Evolutionary conservation across 1,140 invertebrate species (phyloP).

Genomic region (Thaumatotibia leucotreta): DNA sequence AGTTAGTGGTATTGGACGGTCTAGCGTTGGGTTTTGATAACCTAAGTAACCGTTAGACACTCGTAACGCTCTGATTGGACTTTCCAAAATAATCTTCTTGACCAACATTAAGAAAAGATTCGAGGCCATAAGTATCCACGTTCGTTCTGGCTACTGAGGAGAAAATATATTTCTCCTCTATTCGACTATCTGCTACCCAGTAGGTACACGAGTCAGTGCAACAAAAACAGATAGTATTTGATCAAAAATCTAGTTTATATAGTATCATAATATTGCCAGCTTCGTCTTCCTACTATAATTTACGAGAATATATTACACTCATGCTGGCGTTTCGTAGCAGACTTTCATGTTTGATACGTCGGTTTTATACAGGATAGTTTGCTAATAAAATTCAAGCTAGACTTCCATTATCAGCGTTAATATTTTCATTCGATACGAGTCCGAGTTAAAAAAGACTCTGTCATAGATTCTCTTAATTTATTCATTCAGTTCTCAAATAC

Average conservation of each 20-base stretch:
- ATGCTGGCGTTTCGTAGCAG: no score
- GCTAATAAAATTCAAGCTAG: not conserved
- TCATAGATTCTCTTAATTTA: not conserved
- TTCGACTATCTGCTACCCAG: no score
- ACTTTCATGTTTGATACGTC: not conserved
- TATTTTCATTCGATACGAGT: not conserved
- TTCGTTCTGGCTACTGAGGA: not conserved
- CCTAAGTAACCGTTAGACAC: no score
- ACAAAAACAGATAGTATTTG: no score
- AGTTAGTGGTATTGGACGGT: no score
- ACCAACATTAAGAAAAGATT: not conserved
- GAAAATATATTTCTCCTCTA: no score
- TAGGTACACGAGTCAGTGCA: no score
- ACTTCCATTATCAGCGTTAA: not conserved
- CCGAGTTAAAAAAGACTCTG: not conserved
- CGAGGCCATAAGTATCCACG: not conserved
- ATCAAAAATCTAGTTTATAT: no score
- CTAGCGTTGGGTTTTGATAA: no score
- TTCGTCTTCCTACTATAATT: not conserved
- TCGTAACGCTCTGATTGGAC: not conserved
- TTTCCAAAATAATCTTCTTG: not conserved
- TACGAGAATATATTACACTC: no score
- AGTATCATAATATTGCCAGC: no score
- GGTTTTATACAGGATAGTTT: not conserved
- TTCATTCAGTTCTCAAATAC: not conserved